A percentile compares a stretch with the other conserved stretches of the same genome.
phyloP scores from a whole-genome alignment of 1,140 invertebrate genomes.

The Rhizoglyphus robini region DNA sequence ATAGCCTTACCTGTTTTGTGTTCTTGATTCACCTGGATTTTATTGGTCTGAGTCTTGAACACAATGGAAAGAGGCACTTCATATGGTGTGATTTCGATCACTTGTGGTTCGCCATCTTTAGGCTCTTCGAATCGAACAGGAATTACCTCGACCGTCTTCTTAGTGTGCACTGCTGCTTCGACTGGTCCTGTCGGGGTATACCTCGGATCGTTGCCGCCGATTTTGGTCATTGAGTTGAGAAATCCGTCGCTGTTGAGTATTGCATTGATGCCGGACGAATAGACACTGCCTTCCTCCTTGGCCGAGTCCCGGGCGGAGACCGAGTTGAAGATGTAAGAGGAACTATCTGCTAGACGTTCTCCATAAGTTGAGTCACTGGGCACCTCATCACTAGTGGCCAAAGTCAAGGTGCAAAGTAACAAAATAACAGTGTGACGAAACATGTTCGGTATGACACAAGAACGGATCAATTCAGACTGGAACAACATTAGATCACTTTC shows the following conservation, averaged over 20 bases:
- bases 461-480: no score
- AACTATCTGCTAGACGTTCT: constrained; percentile 7
- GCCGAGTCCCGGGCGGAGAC: not conserved
- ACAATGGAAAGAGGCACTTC: constrained; percentile 6
- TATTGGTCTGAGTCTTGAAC: constrained; percentile 14
- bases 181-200: not conserved
- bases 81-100: constrained; percentile 16
- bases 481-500: no score
- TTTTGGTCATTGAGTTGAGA: not conserved
- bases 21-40: constrained; percentile 10
- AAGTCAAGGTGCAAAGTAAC: not conserved
- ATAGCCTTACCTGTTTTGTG: not conserved
- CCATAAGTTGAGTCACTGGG: not conserved
- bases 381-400: not conserved
- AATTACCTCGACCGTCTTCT: constrained; percentile 17
- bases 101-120: constrained; percentile 17
- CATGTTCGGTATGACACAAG: no score
- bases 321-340: not conserved
- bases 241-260: constrained; percentile 13
- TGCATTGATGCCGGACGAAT: constrained; percentile 5
- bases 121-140: constrained; percentile 6
- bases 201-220: not conserved
- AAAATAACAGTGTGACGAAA: not conserved
- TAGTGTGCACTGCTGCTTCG: constrained; percentile 3
- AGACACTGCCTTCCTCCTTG: not conserved